Percentiles rank a stretch among this genome's conserved stretches.
These are phyloP conservation scores for Hirundichthys speculiger DNA, from an alignment of 2,113 vertebrate genomes.

Conservation along the genomic window DNA sequence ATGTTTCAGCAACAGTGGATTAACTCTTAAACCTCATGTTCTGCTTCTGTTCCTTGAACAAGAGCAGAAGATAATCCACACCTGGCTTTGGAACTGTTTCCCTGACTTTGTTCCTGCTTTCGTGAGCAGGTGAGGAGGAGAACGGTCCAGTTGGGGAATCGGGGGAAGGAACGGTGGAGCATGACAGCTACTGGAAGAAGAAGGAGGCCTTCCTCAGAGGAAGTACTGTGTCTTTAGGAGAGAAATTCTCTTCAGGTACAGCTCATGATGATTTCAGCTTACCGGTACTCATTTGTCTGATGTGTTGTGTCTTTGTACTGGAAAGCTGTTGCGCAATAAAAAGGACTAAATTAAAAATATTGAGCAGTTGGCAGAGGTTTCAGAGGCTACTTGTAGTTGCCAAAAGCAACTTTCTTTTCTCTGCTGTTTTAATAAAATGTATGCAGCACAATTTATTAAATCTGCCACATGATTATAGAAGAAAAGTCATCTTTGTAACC, in stretches of 20 bases:
- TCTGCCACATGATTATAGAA: too few species aligned
- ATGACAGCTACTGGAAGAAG: conserved; percentile 80
- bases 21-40: neutral
- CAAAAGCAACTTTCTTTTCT: too few species aligned
- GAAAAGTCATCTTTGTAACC: too few species aligned
- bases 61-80: neutral
- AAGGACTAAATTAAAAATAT: too few species aligned
- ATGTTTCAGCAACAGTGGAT: conserved; percentile 20
- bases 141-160: conserved; percentile 50
- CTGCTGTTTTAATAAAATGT: too few species aligned
- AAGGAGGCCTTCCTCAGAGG: conserved; percentile 73
- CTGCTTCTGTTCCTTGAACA: neutral
- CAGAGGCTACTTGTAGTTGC: too few species aligned
- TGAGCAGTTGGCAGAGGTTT: too few species aligned
- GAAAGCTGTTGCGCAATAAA: too few species aligned
- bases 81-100: neutral
- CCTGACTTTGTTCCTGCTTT: neutral
- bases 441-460: too few species aligned
- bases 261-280: neutral
- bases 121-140: conserved; percentile 64
- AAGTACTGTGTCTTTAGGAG: conserved; percentile 75
- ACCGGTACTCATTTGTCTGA: too few species aligned
- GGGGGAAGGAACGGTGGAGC: conserved; percentile 62
- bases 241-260: conserved; percentile 85
- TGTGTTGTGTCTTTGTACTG: too few species aligned